These are phyloP conservation scores for Rhincodon typus DNA, from an alignment of 2,797 vertebrate species.

Conservation along the genomic window DNA sequence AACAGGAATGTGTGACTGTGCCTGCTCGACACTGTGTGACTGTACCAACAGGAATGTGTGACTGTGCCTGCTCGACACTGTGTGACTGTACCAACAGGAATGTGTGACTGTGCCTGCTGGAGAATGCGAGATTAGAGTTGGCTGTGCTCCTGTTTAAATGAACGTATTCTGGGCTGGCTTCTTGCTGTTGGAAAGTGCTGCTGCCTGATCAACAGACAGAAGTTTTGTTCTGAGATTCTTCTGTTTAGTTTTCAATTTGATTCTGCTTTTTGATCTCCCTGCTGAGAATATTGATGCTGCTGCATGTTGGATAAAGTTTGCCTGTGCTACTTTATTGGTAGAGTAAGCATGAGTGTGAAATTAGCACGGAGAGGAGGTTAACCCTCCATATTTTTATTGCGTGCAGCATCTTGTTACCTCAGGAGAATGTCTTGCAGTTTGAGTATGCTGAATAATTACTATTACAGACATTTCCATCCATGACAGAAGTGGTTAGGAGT, in stretches of 20 bases:
- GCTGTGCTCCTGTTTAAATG: background rate
- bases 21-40: conserved; percentile 40
- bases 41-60: background rate
- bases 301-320: conserved; percentile 4
- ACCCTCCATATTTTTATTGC: background rate
- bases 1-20: background rate
- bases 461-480: background rate
- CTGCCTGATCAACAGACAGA: background rate
- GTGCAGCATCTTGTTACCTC: conserved; percentile 3
- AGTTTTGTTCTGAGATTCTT: background rate
- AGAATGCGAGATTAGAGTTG: no score
- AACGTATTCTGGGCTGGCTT: background rate
- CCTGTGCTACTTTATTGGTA: background rate
- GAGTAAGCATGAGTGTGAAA: conserved; percentile 13
- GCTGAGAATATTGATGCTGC: background rate
- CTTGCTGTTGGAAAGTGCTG: background rate
- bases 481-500: background rate
- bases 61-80: background rate
- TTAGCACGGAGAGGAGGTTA: background rate
- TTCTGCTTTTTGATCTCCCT: background rate
- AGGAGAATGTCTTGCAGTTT: background rate
- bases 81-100: no score
- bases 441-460: background rate
- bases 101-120: no score
- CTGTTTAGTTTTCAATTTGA: background rate